These are phyloP conservation scores for Noctuana brunneofusca DNA, from an alignment of 2,888 invertebrate species.

Conservation along the genomic window DNA sequence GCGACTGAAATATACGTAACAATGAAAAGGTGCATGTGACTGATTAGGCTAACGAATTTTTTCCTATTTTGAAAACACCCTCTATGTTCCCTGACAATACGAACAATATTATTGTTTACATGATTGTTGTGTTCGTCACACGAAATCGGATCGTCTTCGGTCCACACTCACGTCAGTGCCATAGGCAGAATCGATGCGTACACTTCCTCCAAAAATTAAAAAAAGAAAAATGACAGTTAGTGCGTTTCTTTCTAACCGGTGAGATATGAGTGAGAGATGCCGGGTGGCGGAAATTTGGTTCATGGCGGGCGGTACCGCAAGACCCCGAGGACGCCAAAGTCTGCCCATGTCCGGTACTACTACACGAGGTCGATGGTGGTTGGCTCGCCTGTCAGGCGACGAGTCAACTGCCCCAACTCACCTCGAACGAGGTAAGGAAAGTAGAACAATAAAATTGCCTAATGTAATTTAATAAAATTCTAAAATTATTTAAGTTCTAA, in stretches of 20 bases:
- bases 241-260: constrained; percentile 39
- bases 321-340: constrained; percentile 56
- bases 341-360: constrained; percentile 64
- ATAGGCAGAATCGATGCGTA: constrained; percentile 41
- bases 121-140: constrained; percentile 68
- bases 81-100: constrained; percentile 53
- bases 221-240: constrained; percentile 42
- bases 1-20: too few relatives aligned
- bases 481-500: too few relatives aligned
- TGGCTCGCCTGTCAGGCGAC: constrained; percentile 49
- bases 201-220: constrained; percentile 35
- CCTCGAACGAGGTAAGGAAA: constrained; percentile 56
- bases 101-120: constrained; percentile 76
- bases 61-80: constrained; percentile 43
- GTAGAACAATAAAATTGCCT: not conserved
- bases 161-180: constrained; percentile 54
- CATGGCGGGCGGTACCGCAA: constrained; percentile 63
- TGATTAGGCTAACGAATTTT: too few relatives aligned
- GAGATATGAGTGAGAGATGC: constrained; percentile 62
- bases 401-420: constrained; percentile 33
- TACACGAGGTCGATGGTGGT: constrained; percentile 63
- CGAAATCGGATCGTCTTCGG: constrained; percentile 52
- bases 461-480: too few relatives aligned
- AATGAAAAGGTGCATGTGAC: too few relatives aligned
- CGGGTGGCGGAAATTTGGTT: constrained; percentile 61